Conservation (phyloP, 1,140 invertebrate genomes). For the Cotesia vestalis region DNA sequence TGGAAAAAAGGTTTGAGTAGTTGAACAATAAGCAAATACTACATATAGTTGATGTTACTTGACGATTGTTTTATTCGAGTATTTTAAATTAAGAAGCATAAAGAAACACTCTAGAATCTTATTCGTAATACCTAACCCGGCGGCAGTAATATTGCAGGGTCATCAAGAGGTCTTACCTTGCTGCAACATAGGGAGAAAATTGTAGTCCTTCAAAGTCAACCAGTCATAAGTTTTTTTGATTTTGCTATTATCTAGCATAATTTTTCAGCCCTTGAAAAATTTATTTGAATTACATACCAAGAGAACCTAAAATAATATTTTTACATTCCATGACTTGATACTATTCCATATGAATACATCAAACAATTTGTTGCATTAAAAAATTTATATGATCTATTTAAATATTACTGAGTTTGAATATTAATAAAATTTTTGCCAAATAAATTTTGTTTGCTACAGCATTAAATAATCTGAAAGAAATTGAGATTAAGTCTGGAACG, state of each 20-base stretch:
- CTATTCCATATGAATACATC: too few species aligned
- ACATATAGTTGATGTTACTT: background rate
- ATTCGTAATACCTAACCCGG: constrained; percentile 33
- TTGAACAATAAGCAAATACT: background rate
- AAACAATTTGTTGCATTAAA: too few species aligned
- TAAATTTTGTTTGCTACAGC: constrained; percentile 8
- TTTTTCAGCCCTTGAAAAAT: constrained; percentile 13
- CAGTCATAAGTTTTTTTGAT: constrained; percentile 38
- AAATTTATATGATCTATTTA: too few species aligned
- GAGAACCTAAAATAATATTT: background rate
- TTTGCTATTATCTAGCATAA: constrained; percentile 32
- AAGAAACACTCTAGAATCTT: constrained; percentile 26
- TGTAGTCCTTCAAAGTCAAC: constrained; percentile 33
- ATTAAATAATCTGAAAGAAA: constrained; percentile 42
- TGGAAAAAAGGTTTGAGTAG: background rate
- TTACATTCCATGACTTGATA: too few species aligned
- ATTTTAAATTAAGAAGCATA: constrained; percentile 25
- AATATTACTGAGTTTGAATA: background rate
- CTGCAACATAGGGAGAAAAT: constrained; percentile 7
- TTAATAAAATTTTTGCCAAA: background rate
- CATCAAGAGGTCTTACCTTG: constrained; percentile 30
- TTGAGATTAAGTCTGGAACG: constrained; percentile 34
- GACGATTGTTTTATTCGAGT: background rate
- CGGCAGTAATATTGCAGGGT: constrained; percentile 37
- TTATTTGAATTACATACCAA: constrained; percentile 8